Evolutionary conservation across 2,888 invertebrate species (phyloP).

Genomic region (Eupithecia centaureata): DNA sequence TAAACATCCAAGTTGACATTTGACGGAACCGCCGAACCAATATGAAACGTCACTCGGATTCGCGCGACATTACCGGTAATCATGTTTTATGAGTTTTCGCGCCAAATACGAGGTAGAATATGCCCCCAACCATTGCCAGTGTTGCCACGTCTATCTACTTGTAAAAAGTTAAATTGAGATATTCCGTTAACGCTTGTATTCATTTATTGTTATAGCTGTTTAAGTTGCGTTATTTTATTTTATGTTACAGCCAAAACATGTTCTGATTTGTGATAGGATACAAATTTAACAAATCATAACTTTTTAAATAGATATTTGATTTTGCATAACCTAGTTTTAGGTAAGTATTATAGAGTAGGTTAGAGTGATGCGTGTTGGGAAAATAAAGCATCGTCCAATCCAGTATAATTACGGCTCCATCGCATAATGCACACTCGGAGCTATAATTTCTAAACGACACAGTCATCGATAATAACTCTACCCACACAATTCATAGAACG

Average conservation of each 20-base stretch:
- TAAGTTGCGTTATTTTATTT: constrained; percentile 43
- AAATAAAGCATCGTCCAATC: constrained; percentile 1
- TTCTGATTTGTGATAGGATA: constrained; percentile 43
- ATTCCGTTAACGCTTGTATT: constrained; percentile 45
- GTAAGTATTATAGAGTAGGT: background rate
- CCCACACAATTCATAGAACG: constrained; percentile 60
- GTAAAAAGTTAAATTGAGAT: constrained; percentile 73
- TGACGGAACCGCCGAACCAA: constrained; percentile 44
- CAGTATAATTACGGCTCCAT: constrained; percentile 8
- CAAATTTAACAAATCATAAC: background rate
- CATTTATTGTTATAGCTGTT: constrained; percentile 50
- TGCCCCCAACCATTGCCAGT: constrained; percentile 49
- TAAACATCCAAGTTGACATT: constrained; percentile 43
- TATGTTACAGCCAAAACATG: constrained; percentile 44
- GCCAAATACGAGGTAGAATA: constrained; percentile 60
- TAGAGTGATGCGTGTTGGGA: background rate
- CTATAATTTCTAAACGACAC: constrained; percentile 31
- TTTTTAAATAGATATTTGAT: background rate
- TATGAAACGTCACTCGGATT: constrained; percentile 51
- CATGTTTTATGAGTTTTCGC: constrained; percentile 77
- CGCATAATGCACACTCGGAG: constrained; percentile 22
- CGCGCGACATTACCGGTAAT: constrained; percentile 73
- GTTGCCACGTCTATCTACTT: constrained; percentile 68
- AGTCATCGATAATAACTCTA: constrained; percentile 40
- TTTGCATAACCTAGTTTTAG: background rate